phyloP scores from a whole-genome alignment of 1,140 invertebrate species.

The Cecropterus lyciades region DNA sequence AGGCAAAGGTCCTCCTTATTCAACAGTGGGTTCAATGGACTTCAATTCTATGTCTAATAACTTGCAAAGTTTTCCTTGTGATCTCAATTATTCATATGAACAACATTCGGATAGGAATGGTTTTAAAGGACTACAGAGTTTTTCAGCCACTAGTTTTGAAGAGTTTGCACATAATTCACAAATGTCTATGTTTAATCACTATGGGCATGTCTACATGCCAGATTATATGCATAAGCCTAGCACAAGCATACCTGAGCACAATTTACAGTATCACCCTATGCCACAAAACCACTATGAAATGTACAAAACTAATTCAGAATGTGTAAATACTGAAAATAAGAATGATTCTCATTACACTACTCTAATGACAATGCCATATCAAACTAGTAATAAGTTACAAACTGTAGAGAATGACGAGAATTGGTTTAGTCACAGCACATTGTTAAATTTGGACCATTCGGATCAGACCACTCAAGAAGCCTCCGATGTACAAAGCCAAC shows the following conservation, averaged over 20 bases:
- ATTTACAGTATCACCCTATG: constrained; percentile 61
- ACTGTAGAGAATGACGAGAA: constrained; percentile 74
- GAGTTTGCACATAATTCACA: constrained; percentile 84
- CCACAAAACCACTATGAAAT: constrained; percentile 73
- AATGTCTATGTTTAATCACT: constrained; percentile 84
- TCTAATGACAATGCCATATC: constrained; percentile 84
- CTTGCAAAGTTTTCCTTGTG: constrained; percentile 75
- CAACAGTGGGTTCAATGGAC: constrained; percentile 57
- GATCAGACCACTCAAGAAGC: constrained; percentile 87
- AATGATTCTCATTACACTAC: constrained; percentile 84
- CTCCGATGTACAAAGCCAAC: constrained; percentile 84
- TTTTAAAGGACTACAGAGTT: constrained; percentile 77
- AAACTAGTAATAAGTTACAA: constrained; percentile 88
- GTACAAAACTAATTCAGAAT: constrained; percentile 70
- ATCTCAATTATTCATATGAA: constrained; percentile 78
- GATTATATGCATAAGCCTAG: constrained; percentile 75
- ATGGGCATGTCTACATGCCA: constrained; percentile 80
- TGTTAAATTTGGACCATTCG: constrained; percentile 67
- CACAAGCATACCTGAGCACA: constrained; percentile 63
- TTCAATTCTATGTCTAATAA: constrained; percentile 66
- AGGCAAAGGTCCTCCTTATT: constrained; percentile 74
- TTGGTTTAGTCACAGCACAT: constrained; percentile 78
- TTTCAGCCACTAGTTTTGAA: constrained; percentile 83
- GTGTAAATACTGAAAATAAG: constrained; percentile 73
- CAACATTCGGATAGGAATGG: constrained; percentile 64